phyloP scores from a whole-genome alignment of 2,888 invertebrate species.

The Lottia scabra region DNA sequence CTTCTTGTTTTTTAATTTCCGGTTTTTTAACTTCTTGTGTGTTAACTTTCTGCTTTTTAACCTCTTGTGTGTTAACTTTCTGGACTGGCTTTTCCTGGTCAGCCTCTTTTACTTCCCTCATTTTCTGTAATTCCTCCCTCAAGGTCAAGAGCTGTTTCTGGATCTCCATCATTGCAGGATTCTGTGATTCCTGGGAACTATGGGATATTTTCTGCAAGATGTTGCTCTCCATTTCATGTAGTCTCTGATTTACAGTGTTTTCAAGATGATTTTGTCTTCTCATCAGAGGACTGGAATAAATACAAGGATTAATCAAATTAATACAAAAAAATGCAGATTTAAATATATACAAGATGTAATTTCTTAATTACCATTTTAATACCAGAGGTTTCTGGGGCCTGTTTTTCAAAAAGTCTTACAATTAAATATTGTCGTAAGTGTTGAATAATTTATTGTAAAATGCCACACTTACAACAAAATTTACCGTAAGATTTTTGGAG shows the following conservation, averaged over 20 bases:
- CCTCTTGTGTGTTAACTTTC: neutral
- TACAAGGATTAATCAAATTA: neutral
- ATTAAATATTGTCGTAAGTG: too few species aligned
- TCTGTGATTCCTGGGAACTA: neutral
- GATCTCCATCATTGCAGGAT: constrained; percentile 32
- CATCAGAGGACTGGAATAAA: constrained; percentile 47
- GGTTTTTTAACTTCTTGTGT: neutral
- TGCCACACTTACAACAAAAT: too few species aligned
- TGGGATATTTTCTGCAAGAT: constrained; percentile 38
- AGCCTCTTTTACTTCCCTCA: constrained; percentile 22
- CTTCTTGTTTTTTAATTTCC: neutral
- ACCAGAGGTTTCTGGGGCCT: too few species aligned
- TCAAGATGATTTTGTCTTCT: constrained; percentile 48
- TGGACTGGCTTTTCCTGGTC: too few species aligned
- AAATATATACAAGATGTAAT: neutral
- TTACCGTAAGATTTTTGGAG: too few species aligned
- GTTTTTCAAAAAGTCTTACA: too few species aligned
- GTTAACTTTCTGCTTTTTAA: neutral
- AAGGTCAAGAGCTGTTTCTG: constrained; percentile 40
- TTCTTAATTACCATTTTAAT: too few species aligned
- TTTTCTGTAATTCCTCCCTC: constrained; percentile 36
- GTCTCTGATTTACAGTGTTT: constrained; percentile 42
- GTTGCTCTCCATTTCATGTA: constrained; percentile 47
- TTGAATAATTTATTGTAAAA: too few species aligned
- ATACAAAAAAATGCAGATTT: neutral